phyloP scores from a whole-genome alignment of 2,888 invertebrate genomes.

The Euclidia mi region DNA sequence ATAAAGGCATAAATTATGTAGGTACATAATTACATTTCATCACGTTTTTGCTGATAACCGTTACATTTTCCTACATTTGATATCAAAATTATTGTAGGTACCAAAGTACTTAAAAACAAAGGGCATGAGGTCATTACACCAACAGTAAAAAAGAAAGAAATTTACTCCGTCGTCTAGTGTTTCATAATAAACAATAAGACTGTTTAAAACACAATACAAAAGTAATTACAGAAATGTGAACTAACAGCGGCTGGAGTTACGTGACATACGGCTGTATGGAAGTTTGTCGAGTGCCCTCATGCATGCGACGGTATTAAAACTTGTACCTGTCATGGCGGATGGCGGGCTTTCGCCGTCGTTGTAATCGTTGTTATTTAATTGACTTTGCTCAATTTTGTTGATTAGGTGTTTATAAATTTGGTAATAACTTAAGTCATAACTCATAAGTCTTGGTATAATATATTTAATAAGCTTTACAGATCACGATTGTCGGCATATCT shows the following conservation, averaged over 20 bases:
- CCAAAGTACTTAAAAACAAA: not conserved
- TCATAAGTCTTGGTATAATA: too few species aligned
- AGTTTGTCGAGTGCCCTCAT: constrained; percentile 52
- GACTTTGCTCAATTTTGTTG: not conserved
- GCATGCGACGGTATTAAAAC: constrained; percentile 53
- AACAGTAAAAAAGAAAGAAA: constrained; percentile 1
- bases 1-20: too few species aligned
- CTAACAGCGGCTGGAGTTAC: constrained; percentile 30
- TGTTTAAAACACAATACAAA: constrained; percentile 12
- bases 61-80: not conserved
- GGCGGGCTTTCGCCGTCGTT: constrained; percentile 1
- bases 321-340: constrained; percentile 21
- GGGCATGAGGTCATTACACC: not conserved
- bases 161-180: constrained; percentile 3
- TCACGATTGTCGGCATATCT: too few species aligned
- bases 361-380: not conserved
- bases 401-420: not conserved
- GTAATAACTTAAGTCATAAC: too few species aligned
- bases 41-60: not conserved
- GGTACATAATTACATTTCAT: too few species aligned
- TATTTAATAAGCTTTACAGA: too few species aligned
- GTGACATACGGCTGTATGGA: constrained; percentile 48
- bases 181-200: constrained; percentile 13
- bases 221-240: constrained; percentile 10
- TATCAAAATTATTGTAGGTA: not conserved